phyloP scores from a whole-genome alignment of 2,888 invertebrate species.

The Portevinia maculata region DNA sequence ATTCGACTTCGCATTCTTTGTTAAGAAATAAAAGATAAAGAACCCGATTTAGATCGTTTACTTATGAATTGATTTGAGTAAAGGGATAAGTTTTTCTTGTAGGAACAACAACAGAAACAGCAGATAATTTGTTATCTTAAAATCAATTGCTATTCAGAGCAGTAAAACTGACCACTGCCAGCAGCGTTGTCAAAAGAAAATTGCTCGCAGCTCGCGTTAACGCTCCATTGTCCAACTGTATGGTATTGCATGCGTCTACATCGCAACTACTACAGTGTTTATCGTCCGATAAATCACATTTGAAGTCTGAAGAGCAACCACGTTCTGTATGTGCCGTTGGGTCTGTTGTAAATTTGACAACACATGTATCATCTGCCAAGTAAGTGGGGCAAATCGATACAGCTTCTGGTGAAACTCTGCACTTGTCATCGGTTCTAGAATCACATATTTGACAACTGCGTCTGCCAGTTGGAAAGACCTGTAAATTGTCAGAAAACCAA shows the following conservation, averaged over 20 bases:
- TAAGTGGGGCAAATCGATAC: slow-evolving; percentile 78
- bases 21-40: too few relatives aligned
- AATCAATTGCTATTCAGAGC: slow-evolving; percentile 23
- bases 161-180: slow-evolving; percentile 38
- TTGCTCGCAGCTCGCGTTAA: slow-evolving; percentile 36
- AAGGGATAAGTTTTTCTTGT: too few relatives aligned
- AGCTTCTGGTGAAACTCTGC: slow-evolving; percentile 73
- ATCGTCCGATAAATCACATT: slow-evolving; percentile 75
- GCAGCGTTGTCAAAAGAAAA: slow-evolving; percentile 37
- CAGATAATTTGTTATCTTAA: neutral
- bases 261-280: slow-evolving; percentile 77
- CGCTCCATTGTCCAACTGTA: slow-evolving; percentile 68
- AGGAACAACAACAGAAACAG: too few relatives aligned
- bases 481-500: slow-evolving; percentile 14
- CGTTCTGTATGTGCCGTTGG: slow-evolving; percentile 75
- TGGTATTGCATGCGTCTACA: slow-evolving; percentile 78
- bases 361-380: slow-evolving; percentile 76
- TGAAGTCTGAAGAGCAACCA: slow-evolving; percentile 77
- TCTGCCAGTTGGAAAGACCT: slow-evolving; percentile 78
- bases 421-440: slow-evolving; percentile 75
- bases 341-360: slow-evolving; percentile 52
- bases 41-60: too few relatives aligned
- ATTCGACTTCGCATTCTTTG: too few relatives aligned
- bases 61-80: too few relatives aligned
- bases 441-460: slow-evolving; percentile 79